phyloP scores from a whole-genome alignment of 1,140 invertebrate species.

The Magallana ariakensis region DNA sequence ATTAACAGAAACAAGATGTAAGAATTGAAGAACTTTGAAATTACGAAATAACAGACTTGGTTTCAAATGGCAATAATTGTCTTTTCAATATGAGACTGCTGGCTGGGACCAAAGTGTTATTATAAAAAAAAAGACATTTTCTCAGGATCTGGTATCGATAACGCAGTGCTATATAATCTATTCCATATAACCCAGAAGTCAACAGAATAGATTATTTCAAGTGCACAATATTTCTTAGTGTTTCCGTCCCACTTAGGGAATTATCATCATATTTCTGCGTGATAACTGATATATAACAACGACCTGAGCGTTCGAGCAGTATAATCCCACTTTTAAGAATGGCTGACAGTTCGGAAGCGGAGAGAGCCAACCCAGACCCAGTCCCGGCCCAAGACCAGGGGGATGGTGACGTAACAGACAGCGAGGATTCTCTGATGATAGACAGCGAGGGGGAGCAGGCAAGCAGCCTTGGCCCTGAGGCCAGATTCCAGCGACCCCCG shows the following conservation, averaged over 20 bases:
- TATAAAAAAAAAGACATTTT: too few relatives aligned
- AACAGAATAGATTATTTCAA: constrained; percentile 23
- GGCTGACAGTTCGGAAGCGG: neutral
- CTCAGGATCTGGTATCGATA: neutral
- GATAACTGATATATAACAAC: constrained; percentile 27
- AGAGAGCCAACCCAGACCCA: neutral
- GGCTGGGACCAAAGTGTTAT: too few relatives aligned
- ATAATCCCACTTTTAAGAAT: neutral
- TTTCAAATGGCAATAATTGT: too few relatives aligned
- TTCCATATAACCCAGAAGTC: constrained; percentile 13
- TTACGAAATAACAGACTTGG: too few relatives aligned
- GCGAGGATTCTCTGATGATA: constrained; percentile 22
- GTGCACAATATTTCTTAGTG: constrained; percentile 2
- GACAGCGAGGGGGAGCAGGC: constrained; percentile 6
- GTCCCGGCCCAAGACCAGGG: neutral
- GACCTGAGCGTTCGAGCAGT: neutral
- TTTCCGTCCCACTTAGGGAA: constrained; percentile 21
- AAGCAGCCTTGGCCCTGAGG: neutral
- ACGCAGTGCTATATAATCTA: neutral
- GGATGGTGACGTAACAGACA: neutral
- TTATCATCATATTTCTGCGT: constrained; percentile 26
- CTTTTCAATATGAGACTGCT: too few relatives aligned
- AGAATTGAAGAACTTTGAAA: too few relatives aligned
- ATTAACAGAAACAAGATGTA: too few relatives aligned
- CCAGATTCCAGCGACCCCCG: neutral